Evolutionary conservation across 2,888 invertebrate genomes (phyloP).

Genomic region (Protula sp.): DNA sequence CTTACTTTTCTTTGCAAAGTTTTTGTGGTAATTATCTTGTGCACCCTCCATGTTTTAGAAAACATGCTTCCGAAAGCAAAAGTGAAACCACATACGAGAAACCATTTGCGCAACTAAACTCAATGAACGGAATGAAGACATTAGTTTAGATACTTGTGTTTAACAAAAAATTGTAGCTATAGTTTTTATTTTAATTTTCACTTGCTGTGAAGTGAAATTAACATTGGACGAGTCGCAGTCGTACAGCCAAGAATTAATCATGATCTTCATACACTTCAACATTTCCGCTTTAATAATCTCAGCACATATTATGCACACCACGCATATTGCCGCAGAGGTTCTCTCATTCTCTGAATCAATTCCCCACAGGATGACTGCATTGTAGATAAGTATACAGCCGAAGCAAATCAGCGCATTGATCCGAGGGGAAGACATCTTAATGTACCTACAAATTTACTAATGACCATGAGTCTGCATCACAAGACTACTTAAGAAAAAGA

Average conservation of each 20-base stretch:
- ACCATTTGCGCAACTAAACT: not conserved
- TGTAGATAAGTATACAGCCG: conserved; percentile 5
- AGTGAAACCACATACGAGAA: conserved; percentile 7
- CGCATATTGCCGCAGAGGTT: too few species aligned
- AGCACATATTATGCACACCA: too few species aligned
- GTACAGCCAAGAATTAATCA: too few species aligned
- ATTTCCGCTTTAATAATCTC: too few species aligned
- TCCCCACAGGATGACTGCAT: conserved; percentile 3
- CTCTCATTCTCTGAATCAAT: too few species aligned
- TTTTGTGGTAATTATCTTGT: conserved; percentile 9
- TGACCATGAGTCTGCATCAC: too few species aligned
- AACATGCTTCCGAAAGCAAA: conserved; percentile 12
- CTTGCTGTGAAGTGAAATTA: too few species aligned
- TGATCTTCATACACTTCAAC: too few species aligned
- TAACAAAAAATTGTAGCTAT: not conserved
- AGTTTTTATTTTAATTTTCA: too few species aligned
- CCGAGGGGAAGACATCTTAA: conserved; percentile 13
- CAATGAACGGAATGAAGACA: not conserved
- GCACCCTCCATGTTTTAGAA: conserved; percentile 12
- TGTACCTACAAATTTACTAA: too few species aligned
- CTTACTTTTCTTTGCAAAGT: conserved; percentile 5
- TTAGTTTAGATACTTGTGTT: not conserved
- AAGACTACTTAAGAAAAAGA: too few species aligned
- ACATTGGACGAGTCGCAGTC: too few species aligned
- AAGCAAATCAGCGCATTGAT: conserved; percentile 8